Conservation (phyloP, 1,140 invertebrate genomes). For the Coenobita brevimanus region DNA sequence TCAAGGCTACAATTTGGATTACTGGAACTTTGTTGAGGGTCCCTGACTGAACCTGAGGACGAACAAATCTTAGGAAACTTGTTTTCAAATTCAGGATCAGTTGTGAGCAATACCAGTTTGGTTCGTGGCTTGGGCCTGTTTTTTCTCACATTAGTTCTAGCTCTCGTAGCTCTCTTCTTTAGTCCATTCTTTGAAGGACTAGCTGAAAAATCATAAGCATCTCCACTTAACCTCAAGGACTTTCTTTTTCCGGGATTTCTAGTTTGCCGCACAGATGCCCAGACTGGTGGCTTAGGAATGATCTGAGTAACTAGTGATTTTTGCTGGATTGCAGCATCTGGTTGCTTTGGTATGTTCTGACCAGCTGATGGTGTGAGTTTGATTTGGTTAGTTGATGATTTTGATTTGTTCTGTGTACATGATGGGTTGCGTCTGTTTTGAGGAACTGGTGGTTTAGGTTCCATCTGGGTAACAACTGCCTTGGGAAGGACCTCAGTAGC, state of each 20-base stretch:
- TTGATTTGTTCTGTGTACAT: not conserved
- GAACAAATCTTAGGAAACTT: not conserved
- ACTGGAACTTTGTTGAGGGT: not conserved
- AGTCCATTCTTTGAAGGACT: not conserved
- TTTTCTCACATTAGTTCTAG: not conserved
- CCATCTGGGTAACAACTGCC: too few species aligned
- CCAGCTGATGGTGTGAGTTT: not conserved
- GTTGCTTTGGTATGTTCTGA: not conserved
- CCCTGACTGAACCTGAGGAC: not conserved
- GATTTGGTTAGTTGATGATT: not conserved
- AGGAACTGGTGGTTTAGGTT: too few species aligned
- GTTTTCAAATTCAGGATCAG: constrained; percentile 22
- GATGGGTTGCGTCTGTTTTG: too few species aligned
- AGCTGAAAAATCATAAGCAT: constrained; percentile 34
- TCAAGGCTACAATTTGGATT: not conserved
- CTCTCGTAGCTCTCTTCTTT: constrained; percentile 3
- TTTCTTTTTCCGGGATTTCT: constrained; percentile 30
- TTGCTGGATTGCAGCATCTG: not conserved
- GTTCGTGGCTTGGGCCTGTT: constrained; percentile 29
- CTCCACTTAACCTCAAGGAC: constrained; percentile 18
- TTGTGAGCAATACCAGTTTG: constrained; percentile 31
- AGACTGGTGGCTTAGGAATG: constrained; percentile 21
- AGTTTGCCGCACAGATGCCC: constrained; percentile 1
- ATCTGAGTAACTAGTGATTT: not conserved
- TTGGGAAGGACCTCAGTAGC: not conserved